Percentiles rank a stretch among this genome's conserved stretches.
phyloP scores from a whole-genome alignment of 2,888 invertebrate genomes.

The Cephus pulcher region DNA sequence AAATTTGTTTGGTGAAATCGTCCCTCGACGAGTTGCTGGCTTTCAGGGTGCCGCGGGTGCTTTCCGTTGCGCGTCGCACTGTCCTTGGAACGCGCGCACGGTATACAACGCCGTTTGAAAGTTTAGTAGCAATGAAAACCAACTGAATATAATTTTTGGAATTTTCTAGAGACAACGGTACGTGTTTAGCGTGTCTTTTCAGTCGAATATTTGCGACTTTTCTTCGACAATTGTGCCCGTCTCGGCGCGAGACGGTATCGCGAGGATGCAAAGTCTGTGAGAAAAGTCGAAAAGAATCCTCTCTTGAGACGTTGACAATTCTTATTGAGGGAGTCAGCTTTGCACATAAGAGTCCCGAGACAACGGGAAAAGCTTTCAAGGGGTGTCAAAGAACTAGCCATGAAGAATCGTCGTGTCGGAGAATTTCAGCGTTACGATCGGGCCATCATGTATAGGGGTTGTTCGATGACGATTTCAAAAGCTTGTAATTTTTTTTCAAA shows the following conservation, averaged over 20 bases:
- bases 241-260: neutral
- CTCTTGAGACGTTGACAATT: constrained; percentile 45
- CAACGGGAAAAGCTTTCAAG: constrained; percentile 30
- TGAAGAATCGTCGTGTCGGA: neutral
- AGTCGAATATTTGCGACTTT: neutral
- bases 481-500: neutral
- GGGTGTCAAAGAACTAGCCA: constrained; percentile 20
- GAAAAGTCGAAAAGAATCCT: constrained; percentile 38
- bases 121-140: neutral
- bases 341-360: constrained; percentile 34
- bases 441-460: neutral
- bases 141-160: neutral
- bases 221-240: neutral
- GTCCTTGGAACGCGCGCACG: neutral
- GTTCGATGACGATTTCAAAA: neutral
- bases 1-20: neutral
- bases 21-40: neutral
- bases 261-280: constrained; percentile 7
- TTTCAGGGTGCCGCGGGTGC: neutral
- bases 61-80: neutral
- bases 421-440: neutral
- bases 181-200: neutral
- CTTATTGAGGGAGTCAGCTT: constrained; percentile 37
- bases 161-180: neutral
- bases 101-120: neutral